Evolutionary conservation across 2,797 vertebrate species (phyloP).

Genomic region (Rhinella marina): DNA sequence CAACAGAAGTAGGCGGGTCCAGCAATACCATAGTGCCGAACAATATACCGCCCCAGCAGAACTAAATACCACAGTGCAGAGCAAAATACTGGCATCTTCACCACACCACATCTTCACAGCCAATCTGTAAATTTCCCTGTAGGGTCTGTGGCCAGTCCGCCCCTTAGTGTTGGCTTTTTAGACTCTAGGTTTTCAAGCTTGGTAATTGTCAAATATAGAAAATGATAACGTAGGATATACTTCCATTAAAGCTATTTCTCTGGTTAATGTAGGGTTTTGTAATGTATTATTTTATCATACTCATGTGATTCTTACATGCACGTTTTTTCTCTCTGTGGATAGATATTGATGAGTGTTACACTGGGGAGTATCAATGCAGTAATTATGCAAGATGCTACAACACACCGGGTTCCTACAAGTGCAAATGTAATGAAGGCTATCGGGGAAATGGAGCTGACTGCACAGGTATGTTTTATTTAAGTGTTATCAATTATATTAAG

Average conservation of each 20-base stretch:
- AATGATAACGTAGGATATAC: neutral
- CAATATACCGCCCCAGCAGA: too few species aligned
- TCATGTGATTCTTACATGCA: neutral
- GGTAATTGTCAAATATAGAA: neutral
- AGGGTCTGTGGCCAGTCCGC: too few species aligned
- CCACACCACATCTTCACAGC: too few species aligned
- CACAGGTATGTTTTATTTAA: conserved; percentile 80
- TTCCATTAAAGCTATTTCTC: neutral
- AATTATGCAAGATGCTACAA: conserved; percentile 89
- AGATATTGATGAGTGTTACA: conserved; percentile 93
- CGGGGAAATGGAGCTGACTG: conserved; percentile 86
- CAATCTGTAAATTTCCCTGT: too few species aligned
- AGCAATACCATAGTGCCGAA: too few species aligned
- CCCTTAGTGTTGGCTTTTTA: too few species aligned
- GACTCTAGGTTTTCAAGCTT: neutral
- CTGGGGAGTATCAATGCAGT: conserved; percentile 85
- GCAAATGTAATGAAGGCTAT: conserved; percentile 92
- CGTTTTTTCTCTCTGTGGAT: conserved; percentile 63
- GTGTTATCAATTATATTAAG: neutral
- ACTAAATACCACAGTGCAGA: too few species aligned
- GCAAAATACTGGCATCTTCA: too few species aligned
- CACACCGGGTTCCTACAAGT: conserved; percentile 92
- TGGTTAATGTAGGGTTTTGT: neutral
- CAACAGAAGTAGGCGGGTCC: too few species aligned
- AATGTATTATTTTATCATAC: neutral